These are phyloP conservation scores for Dryas iulia DNA, from an alignment of 1,140 invertebrate genomes.

Conservation along the genomic window DNA sequence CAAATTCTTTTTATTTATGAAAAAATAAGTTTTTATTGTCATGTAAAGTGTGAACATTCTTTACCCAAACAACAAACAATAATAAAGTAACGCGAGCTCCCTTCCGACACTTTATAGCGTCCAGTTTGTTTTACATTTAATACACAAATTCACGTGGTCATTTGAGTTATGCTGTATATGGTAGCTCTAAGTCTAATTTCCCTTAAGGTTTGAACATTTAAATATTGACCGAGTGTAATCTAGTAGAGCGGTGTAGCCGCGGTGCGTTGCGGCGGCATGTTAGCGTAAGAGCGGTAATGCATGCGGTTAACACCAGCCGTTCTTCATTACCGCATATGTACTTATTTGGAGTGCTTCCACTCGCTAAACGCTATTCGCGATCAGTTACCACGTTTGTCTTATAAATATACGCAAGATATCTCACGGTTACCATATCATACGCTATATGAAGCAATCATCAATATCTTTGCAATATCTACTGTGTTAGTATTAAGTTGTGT, in stretches of 20 bases:
- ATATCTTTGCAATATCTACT: not conserved
- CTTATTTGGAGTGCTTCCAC: constrained; percentile 52
- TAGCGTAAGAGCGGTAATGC: constrained; percentile 68
- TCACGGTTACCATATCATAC: constrained; percentile 20
- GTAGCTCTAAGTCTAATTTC: constrained; percentile 32
- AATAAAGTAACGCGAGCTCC: not conserved
- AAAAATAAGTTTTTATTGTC: not conserved
- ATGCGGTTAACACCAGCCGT: constrained; percentile 56
- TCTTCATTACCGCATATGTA: constrained; percentile 69
- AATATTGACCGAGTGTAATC: constrained; percentile 78
- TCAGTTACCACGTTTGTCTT: constrained; percentile 39
- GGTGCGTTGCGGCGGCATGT: constrained; percentile 36
- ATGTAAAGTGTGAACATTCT: not conserved
- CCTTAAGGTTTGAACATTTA: constrained; percentile 40
- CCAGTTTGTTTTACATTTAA: constrained; percentile 30
- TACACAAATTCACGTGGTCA: constrained; percentile 37
- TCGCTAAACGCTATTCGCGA: constrained; percentile 72
- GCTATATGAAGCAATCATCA: not conserved
- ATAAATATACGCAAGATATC: constrained; percentile 33
- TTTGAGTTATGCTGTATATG: constrained; percentile 27
- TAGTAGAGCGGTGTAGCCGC: constrained; percentile 35
- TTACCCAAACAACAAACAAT: constrained; percentile 2
- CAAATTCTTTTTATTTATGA: too few species aligned
- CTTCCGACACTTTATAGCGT: not conserved
- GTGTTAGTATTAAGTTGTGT: too few species aligned